Conservation (phyloP, 2,797 vertebrate species). For the Silurus lanzhouensis region DNA sequence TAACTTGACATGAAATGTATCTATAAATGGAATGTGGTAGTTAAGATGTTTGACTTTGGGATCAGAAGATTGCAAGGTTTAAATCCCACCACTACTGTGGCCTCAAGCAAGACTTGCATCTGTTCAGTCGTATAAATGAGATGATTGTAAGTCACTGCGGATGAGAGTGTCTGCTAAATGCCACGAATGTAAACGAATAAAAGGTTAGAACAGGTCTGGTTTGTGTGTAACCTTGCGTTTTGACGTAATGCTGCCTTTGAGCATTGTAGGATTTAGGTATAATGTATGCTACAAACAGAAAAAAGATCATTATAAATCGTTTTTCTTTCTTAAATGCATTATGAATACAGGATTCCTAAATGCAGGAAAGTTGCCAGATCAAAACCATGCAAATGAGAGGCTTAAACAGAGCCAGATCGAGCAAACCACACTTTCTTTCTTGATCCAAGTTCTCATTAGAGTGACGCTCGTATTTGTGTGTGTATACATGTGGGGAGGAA, state of each 20-base stretch:
- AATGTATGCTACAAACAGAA: neutral
- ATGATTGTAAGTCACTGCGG: no score
- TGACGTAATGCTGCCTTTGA: neutral
- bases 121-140: no score
- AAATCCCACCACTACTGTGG: no score
- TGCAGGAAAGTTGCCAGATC: neutral
- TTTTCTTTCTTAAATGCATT: neutral
- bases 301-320: neutral
- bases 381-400: slow-evolving; percentile 21
- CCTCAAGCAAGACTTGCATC: no score
- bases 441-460: neutral
- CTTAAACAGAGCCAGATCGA: neutral
- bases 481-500: neutral
- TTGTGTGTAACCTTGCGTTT: neutral
- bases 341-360: slow-evolving; percentile 6
- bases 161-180: no score
- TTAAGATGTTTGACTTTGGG: no score
- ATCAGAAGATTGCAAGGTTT: no score
- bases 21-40: no score
- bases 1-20: neutral
- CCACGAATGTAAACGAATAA: no score
- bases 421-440: neutral
- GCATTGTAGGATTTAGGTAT: neutral
- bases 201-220: no score
- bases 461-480: neutral